Conservation (phyloP, 2,113 vertebrate species). For the Pandion haliaetus region DNA sequence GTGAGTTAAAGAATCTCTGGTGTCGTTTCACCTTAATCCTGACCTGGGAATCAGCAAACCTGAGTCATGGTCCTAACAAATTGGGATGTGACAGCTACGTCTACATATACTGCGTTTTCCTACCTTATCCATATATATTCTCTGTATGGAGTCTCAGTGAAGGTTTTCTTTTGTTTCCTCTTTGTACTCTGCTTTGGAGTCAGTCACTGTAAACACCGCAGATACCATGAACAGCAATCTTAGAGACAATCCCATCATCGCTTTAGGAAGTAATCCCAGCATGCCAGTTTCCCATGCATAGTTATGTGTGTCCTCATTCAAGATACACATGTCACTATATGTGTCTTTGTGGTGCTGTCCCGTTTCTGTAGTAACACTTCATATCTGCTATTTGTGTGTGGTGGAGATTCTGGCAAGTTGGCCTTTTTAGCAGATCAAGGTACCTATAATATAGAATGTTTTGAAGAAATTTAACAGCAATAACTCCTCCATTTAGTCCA, state of each 20-base stretch:
- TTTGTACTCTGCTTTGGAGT: background rate
- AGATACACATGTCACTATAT: background rate
- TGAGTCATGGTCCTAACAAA: no score
- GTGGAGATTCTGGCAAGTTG: background rate
- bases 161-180: background rate
- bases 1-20: no score
- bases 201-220: background rate
- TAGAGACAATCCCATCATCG: background rate
- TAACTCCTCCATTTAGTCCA: background rate
- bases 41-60: no score
- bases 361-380: slow-evolving; percentile 49
- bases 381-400: background rate
- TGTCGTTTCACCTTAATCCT: no score
- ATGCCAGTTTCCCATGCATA: slow-evolving; percentile 26
- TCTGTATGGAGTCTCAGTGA: background rate
- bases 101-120: background rate
- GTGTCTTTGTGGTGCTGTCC: background rate
- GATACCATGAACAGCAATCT: background rate
- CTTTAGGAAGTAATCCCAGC: slow-evolving; percentile 31
- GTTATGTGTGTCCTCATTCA: background rate
- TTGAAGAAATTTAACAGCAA: background rate
- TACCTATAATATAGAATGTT: background rate
- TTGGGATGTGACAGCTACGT: background rate
- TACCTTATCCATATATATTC: background rate
- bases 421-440: background rate